A percentile compares a stretch with the other conserved stretches of the same genome.
Evolutionary conservation across 2,888 invertebrate genomes (phyloP).

Genomic region (Meloe dianella): DNA sequence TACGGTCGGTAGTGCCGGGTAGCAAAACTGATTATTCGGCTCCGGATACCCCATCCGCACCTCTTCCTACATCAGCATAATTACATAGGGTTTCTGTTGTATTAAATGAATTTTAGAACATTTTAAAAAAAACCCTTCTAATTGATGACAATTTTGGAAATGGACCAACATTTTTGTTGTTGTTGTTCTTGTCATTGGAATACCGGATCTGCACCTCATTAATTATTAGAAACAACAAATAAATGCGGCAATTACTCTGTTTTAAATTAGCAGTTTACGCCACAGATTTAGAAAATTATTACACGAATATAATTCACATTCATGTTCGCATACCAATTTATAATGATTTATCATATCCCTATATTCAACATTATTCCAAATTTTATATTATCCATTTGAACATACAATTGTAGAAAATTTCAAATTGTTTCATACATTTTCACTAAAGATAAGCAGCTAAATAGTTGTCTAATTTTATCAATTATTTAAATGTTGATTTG

Average conservation of each 20-base stretch:
- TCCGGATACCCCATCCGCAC: too few relatives aligned
- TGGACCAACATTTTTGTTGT: not conserved
- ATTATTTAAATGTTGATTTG: not conserved
- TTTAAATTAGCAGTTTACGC: slow-evolving; percentile 30
- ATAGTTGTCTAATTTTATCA: not conserved
- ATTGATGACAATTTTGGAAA: slow-evolving; percentile 1
- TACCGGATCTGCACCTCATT: slow-evolving; percentile 14
- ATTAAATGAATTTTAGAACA: too few relatives aligned
- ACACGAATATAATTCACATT: slow-evolving; percentile 27
- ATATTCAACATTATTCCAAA: slow-evolving; percentile 18
- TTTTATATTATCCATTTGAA: slow-evolving; percentile 27
- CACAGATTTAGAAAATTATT: slow-evolving; percentile 31
- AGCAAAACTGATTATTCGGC: too few relatives aligned
- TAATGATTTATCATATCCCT: slow-evolving; percentile 30
- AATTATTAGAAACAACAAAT: slow-evolving; percentile 26
- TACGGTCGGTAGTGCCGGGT: too few relatives aligned
- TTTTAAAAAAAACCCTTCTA: too few relatives aligned
- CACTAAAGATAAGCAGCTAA: not conserved
- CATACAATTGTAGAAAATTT: slow-evolving; percentile 26
- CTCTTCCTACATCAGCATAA: too few relatives aligned
- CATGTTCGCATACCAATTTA: slow-evolving; percentile 29
- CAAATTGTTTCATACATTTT: slow-evolving; percentile 24
- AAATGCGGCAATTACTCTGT: slow-evolving; percentile 20
- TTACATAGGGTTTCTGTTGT: too few relatives aligned
- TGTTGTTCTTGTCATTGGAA: not conserved